Evolutionary conservation across 2,113 vertebrate species (phyloP).

Genomic region (Pluvialis apricaria): DNA sequence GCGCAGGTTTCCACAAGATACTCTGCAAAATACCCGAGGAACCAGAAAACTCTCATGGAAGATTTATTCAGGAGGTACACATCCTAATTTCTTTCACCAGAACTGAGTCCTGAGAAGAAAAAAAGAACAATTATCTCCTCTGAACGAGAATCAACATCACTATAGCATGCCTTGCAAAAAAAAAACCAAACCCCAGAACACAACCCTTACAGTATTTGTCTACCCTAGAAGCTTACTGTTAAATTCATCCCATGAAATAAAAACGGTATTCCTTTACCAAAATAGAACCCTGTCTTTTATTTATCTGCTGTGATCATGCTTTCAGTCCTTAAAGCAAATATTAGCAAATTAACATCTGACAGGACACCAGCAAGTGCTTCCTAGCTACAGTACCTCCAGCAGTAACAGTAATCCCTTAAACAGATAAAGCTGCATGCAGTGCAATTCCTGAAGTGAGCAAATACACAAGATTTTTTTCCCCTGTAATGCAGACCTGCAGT

Average conservation of each 20-base stretch:
- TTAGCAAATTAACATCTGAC: neutral
- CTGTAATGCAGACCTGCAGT: neutral
- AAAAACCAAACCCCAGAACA: neutral
- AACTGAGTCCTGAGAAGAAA: neutral
- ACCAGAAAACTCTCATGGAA: neutral
- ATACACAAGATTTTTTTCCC: neutral
- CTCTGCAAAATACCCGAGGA: neutral
- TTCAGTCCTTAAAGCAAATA: neutral
- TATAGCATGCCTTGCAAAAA: neutral
- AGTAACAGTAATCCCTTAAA: neutral
- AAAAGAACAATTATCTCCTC: neutral
- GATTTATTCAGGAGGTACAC: neutral
- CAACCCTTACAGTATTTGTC: neutral
- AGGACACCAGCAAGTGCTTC: neutral
- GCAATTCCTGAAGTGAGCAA: neutral
- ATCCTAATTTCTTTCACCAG: neutral
- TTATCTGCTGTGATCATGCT: neutral
- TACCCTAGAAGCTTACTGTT: neutral
- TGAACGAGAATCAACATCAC: neutral
- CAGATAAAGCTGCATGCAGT: neutral
- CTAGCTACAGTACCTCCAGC: neutral
- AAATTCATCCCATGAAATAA: neutral
- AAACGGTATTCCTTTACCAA: neutral
- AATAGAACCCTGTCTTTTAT: neutral
- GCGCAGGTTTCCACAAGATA: neutral